phyloP scores from a whole-genome alignment of 2,113 vertebrate genomes.

The Brachyhypopomus gauderio region DNA sequence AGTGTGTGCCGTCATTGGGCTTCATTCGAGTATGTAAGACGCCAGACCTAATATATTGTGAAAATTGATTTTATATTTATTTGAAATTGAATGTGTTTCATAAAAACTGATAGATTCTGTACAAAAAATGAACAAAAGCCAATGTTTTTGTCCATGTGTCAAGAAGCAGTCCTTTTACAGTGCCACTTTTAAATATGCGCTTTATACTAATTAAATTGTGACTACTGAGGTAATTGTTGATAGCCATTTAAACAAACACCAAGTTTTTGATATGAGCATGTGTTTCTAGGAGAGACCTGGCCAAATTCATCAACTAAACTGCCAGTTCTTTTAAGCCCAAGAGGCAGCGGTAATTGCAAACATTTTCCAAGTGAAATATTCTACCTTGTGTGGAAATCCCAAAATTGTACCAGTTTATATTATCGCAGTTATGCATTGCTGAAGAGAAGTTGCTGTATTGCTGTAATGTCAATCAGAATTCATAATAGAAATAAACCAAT shows the following conservation, averaged over 20 bases:
- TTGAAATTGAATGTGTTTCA: conserved; percentile 51
- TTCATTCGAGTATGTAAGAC: conserved; percentile 36
- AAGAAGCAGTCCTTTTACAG: conserved; percentile 40
- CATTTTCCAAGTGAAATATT: not conserved
- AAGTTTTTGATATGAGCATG: conserved; percentile 55
- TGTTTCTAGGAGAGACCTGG: conserved; percentile 21
- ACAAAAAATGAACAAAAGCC: conserved; percentile 27
- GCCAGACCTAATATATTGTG: conserved; percentile 53
- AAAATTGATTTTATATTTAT: conserved; percentile 54
- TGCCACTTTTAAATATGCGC: conserved; percentile 48
- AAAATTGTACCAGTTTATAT: not conserved
- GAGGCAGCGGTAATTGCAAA: not conserved
- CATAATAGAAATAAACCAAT: not conserved
- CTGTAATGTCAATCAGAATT: conserved; percentile 12
- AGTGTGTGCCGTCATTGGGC: conserved; percentile 28
- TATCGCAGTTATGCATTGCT: conserved; percentile 6
- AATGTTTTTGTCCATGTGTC: conserved; percentile 44
- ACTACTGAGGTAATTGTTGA: conserved; percentile 36
- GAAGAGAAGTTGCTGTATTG: conserved; percentile 10
- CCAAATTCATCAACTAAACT: conserved; percentile 11
- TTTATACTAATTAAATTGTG: conserved; percentile 41
- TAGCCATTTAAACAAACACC: conserved; percentile 34
- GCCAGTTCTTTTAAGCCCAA: conserved; percentile 25
- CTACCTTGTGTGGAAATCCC: not conserved
- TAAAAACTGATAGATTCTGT: conserved; percentile 29